Conservation (phyloP, 2,797 vertebrate genomes). For the Rhyacichthys aspro region DNA sequence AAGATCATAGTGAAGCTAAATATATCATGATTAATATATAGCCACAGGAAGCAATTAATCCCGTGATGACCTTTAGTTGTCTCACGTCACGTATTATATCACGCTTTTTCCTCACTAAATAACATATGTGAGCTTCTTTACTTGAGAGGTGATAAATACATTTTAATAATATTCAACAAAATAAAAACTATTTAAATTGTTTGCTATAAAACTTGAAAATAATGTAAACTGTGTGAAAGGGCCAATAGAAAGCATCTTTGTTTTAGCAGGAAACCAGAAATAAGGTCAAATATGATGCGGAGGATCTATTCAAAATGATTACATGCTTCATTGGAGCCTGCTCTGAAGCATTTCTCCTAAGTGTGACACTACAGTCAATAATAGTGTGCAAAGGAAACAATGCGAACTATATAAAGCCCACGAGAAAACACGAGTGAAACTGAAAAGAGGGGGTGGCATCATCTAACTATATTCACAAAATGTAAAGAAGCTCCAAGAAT, state of each 20-base stretch:
- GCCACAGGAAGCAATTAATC: conserved; percentile 11
- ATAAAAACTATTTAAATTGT: neutral
- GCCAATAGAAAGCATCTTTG: conserved; percentile 67
- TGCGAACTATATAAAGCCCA: conserved; percentile 78
- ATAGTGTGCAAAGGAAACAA: conserved; percentile 76
- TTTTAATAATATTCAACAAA: neutral
- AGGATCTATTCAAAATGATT: conserved; percentile 74
- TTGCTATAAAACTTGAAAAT: conserved; percentile 18
- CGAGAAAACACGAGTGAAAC: conserved; percentile 64
- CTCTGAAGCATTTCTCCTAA: conserved; percentile 72
- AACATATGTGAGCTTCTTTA: conserved; percentile 2
- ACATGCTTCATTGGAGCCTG: conserved; percentile 67
- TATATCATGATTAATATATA: conserved; percentile 18
- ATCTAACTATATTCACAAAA: conserved; percentile 81
- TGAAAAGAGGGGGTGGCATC: conserved; percentile 69
- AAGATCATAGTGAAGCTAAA: conserved; percentile 11
- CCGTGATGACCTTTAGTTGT: conserved; percentile 3
- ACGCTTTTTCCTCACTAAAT: conserved; percentile 1
- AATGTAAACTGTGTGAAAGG: conserved; percentile 44
- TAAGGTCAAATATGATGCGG: conserved; percentile 78
- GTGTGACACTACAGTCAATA: conserved; percentile 73
- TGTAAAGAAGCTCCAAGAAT: conserved; percentile 76
- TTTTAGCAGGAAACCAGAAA: conserved; percentile 76
- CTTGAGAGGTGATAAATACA: neutral
- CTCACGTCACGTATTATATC: conserved; percentile 8